phyloP scores from a whole-genome alignment of 2,797 vertebrate species.

The Chloroceryle amazona region DNA sequence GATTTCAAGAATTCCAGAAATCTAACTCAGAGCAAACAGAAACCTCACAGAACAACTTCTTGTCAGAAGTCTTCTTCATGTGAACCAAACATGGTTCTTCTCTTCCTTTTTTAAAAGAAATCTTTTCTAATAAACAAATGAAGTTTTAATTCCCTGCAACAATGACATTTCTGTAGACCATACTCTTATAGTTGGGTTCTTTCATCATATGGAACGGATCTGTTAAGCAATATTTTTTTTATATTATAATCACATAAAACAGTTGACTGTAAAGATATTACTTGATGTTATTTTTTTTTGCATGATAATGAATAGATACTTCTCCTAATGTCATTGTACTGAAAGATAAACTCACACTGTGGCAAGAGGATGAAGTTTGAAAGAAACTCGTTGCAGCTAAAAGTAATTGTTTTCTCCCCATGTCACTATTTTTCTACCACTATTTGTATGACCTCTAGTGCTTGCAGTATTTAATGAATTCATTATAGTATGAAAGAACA shows the following conservation, averaged over 20 bases:
- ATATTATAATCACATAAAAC: not conserved
- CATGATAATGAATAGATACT: too few species aligned
- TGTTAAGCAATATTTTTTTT: not conserved
- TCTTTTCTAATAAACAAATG: not conserved
- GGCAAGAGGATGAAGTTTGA: not conserved
- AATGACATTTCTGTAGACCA: not conserved
- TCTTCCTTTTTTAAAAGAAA: not conserved
- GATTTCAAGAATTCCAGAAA: constrained; percentile 1
- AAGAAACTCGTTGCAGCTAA: not conserved
- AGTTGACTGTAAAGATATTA: not conserved
- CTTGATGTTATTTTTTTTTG: not conserved
- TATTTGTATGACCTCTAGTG: not conserved
- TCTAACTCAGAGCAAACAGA: not conserved
- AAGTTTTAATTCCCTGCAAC: not conserved
- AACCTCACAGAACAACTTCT: not conserved
- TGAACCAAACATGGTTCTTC: not conserved
- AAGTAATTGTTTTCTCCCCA: not conserved
- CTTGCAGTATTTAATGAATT: not conserved
- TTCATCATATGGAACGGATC: not conserved
- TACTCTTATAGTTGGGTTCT: not conserved
- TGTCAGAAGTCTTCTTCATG: not conserved
- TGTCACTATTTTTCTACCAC: not conserved
- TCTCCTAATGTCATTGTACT: not conserved
- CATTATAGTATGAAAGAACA: not conserved
- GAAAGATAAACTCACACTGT: not conserved